Percentiles rank a stretch among this genome's conserved stretches.
Evolutionary conservation across 2,797 vertebrate genomes (phyloP).

Genomic region (Agapornis canus): DNA sequence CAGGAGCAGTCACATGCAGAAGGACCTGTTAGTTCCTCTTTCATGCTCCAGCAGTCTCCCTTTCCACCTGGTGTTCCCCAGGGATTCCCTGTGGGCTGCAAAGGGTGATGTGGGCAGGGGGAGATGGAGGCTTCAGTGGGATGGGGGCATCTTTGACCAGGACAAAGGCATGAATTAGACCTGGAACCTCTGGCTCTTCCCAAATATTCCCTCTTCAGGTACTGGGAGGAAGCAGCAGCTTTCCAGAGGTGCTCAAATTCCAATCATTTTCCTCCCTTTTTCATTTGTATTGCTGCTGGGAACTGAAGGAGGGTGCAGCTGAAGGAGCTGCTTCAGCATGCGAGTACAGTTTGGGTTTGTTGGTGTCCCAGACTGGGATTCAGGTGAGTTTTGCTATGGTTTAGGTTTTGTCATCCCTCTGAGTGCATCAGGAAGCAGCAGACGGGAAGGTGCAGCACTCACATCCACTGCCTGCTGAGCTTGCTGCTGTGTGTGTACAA

Average conservation of each 20-base stretch:
- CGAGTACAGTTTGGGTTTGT: fast-evolving
- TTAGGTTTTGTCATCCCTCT: background rate
- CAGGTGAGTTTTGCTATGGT: background rate
- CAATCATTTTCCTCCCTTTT: fast-evolving
- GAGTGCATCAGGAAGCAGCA: background rate
- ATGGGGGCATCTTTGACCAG: fast-evolving
- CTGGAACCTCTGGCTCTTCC: background rate
- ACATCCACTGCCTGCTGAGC: background rate
- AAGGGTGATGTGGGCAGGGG: background rate
- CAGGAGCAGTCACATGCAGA: slow-evolving; percentile 30
- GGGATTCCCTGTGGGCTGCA: background rate
- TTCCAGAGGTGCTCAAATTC: background rate
- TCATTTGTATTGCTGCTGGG: background rate
- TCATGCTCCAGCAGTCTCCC: slow-evolving; percentile 12
- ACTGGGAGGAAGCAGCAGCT: background rate
- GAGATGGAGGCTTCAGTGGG: fast-evolving
- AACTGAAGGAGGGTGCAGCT: background rate
- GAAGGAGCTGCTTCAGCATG: background rate
- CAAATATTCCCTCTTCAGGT: background rate
- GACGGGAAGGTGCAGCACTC: background rate
- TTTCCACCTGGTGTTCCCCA: background rate
- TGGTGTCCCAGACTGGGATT: background rate
- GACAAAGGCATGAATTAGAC: fast-evolving
- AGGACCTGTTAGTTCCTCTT: slow-evolving; percentile 28
- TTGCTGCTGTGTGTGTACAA: fast-evolving